These are phyloP conservation scores for Melipona bicolor DNA, from an alignment of 2,888 invertebrate genomes.

Conservation along the genomic window DNA sequence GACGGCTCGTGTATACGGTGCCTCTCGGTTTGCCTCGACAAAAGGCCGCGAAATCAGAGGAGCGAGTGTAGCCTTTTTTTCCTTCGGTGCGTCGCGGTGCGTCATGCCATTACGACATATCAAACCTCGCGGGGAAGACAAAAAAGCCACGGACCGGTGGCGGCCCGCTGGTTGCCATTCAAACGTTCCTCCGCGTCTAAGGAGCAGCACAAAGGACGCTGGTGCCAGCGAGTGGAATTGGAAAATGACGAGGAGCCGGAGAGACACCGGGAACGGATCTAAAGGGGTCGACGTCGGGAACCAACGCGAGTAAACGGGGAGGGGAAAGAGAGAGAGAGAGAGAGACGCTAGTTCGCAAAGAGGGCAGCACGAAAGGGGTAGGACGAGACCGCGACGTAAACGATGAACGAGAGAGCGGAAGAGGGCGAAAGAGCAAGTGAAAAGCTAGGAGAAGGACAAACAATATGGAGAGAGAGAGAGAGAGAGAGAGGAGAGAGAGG, in stretches of 20 bases:
- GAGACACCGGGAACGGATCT: conserved; percentile 55
- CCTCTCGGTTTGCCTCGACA: conserved; percentile 25
- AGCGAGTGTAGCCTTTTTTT: conserved; percentile 50
- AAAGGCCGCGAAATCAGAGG: conserved; percentile 60
- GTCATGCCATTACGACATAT: conserved; percentile 70
- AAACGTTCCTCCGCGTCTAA: conserved; percentile 72
- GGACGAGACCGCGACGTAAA: background rate
- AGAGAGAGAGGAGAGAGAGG: conserved; percentile 47
- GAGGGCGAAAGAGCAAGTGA: background rate
- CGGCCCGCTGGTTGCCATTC: conserved; percentile 70
- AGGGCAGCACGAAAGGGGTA: background rate
- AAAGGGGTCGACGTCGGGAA: conserved; percentile 56
- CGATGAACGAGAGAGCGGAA: conserved; percentile 7
- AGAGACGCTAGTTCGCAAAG: background rate
- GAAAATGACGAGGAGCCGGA: conserved; percentile 70
- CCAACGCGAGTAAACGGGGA: conserved; percentile 8
- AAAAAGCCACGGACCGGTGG: conserved; percentile 63
- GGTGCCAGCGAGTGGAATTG: conserved; percentile 70
- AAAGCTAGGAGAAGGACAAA: background rate
- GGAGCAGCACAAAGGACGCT: conserved; percentile 71
- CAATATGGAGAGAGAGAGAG: conserved; percentile 59
- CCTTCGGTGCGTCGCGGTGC: conserved; percentile 51
- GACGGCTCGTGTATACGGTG: background rate
- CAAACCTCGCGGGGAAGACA: conserved; percentile 65
- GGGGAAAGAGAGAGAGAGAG: background rate